These are phyloP conservation scores for Apostichopus japonicus DNA, from an alignment of 35 echinoderm and acorn worm genomes.

Conservation along the genomic window DNA sequence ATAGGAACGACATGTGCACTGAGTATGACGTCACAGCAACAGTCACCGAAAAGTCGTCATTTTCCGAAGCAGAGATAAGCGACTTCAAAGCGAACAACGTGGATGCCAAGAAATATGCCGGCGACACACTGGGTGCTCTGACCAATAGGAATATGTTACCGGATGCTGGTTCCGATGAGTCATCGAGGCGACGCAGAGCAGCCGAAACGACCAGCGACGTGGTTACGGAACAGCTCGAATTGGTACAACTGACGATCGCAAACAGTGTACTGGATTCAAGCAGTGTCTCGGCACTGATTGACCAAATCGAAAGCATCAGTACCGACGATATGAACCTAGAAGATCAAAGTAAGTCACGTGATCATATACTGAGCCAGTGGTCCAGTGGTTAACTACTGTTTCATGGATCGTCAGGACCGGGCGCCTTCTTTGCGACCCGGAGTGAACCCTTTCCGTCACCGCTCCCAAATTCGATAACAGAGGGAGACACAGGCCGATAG, in stretches of 20 bases:
- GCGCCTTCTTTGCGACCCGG: too few species aligned
- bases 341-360: constrained; percentile 76
- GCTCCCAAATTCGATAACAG: too few species aligned
- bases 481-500: too few species aligned
- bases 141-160: constrained; percentile 63
- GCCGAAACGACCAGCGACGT: constrained; percentile 29
- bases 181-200: constrained; percentile 38
- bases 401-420: too few species aligned
- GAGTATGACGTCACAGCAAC: constrained; percentile 55
- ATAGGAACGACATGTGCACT: constrained; percentile 80
- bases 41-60: constrained; percentile 61
- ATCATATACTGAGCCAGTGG: neutral
- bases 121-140: constrained; percentile 68
- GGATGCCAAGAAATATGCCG: constrained; percentile 55
- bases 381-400: too few species aligned
- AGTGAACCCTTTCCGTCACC: too few species aligned
- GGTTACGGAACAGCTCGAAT: constrained; percentile 62
- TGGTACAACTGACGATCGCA: constrained; percentile 62
- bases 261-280: constrained; percentile 65
- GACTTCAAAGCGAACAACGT: constrained; percentile 70
- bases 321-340: constrained; percentile 55
- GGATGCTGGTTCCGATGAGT: neutral
- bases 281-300: constrained; percentile 60
- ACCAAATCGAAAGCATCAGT: constrained; percentile 61
- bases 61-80: constrained; percentile 56